Percentiles rank a stretch among this genome's conserved stretches.
phyloP scores from a whole-genome alignment of 1,140 invertebrate genomes.

The Triops cancriformis region DNA sequence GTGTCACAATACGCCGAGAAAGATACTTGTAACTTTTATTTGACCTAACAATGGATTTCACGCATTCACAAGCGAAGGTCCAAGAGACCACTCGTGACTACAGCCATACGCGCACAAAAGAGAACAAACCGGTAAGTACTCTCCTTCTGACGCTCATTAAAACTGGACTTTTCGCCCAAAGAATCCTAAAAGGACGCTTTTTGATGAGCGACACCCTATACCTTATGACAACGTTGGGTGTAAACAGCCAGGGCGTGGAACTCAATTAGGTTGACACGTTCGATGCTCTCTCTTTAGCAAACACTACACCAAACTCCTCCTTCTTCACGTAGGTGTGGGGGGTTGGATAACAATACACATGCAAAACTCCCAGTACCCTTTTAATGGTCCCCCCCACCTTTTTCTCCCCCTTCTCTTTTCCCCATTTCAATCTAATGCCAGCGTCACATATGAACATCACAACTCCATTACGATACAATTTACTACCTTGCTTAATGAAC shows the following conservation, averaged over 20 bases:
- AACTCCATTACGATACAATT: background rate
- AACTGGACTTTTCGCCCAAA: background rate
- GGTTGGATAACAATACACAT: background rate
- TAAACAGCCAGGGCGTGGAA: background rate
- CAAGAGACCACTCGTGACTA: too few species aligned
- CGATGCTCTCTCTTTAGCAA: background rate
- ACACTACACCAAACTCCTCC: background rate
- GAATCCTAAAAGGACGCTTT: background rate
- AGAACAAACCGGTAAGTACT: too few species aligned
- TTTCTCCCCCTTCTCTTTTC: background rate
- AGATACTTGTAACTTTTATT: too few species aligned
- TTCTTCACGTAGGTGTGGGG: background rate
- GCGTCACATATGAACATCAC: background rate
- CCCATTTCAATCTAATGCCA: too few species aligned
- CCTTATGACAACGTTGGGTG: background rate
- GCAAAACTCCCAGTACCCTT: background rate
- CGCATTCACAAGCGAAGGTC: too few species aligned
- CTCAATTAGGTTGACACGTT: background rate
- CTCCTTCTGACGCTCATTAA: too few species aligned
- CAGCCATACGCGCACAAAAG: too few species aligned
- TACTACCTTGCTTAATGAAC: conserved; percentile 3
- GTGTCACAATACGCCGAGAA: too few species aligned
- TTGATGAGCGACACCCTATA: background rate
- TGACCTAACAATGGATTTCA: too few species aligned
- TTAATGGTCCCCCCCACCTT: background rate